Evolutionary conservation across 2,113 vertebrate genomes (phyloP).

Genomic region (Pogona vitticeps): DNA sequence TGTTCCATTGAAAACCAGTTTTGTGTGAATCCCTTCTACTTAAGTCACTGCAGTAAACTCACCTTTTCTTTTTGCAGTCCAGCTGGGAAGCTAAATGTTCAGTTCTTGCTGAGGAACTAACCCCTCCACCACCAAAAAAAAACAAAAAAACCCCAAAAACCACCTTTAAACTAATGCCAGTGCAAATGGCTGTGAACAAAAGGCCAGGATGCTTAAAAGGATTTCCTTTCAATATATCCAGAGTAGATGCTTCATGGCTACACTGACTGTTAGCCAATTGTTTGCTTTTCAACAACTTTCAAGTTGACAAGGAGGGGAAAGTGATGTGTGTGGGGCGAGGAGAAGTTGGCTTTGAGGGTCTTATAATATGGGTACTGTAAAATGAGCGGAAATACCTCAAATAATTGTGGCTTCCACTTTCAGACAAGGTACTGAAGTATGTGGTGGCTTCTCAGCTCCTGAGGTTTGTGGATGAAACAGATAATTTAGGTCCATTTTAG

Average conservation of each 20-base stretch:
- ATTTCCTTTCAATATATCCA: conserved; percentile 63
- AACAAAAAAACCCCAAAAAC: neutral
- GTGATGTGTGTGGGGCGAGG: neutral
- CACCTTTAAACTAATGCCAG: conserved; percentile 19
- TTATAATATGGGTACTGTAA: neutral
- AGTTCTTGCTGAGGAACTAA: conserved; percentile 34
- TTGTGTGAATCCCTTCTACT: conserved; percentile 1
- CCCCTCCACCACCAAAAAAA: neutral
- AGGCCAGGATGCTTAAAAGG: conserved; percentile 46
- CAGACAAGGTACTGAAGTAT: too few species aligned
- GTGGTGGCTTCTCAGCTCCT: too few species aligned
- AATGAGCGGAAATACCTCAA: too few species aligned
- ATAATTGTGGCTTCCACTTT: neutral
- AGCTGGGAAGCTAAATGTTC: neutral
- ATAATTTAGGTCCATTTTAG: too few species aligned
- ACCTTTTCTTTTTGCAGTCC: neutral
- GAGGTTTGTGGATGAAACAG: too few species aligned
- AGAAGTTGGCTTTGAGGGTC: neutral
- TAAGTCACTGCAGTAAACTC: neutral
- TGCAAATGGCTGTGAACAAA: conserved; percentile 53
- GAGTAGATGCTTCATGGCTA: conserved; percentile 52
- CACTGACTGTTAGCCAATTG: conserved; percentile 39
- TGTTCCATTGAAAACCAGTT: neutral
- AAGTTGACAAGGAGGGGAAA: conserved; percentile 19
- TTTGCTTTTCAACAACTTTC: conserved; percentile 44